phyloP scores from a whole-genome alignment of 2,113 vertebrate genomes.

The Myotis lucifugus region DNA sequence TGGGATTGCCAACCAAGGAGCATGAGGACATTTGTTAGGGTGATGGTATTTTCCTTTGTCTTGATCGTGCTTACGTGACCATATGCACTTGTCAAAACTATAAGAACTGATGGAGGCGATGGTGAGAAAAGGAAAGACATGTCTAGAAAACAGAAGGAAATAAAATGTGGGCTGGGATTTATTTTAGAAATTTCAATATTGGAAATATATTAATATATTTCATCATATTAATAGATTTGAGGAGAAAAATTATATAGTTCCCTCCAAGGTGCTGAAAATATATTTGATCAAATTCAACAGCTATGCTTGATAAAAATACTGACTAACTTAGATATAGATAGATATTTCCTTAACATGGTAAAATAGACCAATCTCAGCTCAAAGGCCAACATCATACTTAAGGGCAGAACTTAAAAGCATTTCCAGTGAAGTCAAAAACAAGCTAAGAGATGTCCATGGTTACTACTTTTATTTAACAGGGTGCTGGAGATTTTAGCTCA shows the following conservation, averaged over 20 bases:
- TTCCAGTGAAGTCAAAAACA: not conserved
- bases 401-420: not conserved
- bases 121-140: not conserved
- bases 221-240: not conserved
- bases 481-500: not conserved
- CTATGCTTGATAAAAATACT: not conserved
- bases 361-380: not conserved
- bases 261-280: not conserved
- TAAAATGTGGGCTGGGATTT: not conserved
- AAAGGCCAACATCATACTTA: not conserved
- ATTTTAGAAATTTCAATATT: not conserved
- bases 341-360: not conserved
- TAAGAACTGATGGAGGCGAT: not conserved
- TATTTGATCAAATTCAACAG: not conserved
- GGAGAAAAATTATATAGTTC: not conserved
- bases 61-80: not conserved
- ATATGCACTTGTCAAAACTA: not conserved
- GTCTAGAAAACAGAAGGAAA: not conserved
- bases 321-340: not conserved
- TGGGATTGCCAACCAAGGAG: not conserved
- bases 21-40: not conserved
- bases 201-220: not conserved
- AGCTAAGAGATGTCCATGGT: not conserved
- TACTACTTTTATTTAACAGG: not conserved
- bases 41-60: not conserved